These are phyloP conservation scores for Fragum whitleyi DNA, from an alignment of 2,888 invertebrate genomes.

Conservation along the genomic window DNA sequence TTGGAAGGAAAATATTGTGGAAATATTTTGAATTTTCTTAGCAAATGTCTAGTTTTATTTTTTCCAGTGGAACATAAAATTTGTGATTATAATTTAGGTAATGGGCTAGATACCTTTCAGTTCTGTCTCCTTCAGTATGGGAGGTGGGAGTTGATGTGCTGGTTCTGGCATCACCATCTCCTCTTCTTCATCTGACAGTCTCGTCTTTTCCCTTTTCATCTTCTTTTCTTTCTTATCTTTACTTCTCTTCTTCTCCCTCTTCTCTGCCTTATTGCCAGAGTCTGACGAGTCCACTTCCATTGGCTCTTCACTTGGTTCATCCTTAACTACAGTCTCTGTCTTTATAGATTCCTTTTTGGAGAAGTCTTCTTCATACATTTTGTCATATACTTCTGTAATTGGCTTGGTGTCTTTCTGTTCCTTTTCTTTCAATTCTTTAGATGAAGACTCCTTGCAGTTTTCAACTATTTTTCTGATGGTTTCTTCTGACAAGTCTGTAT, in stretches of 20 bases:
- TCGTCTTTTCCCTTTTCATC: slow-evolving; percentile 43
- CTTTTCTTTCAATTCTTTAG: slow-evolving; percentile 6
- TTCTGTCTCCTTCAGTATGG: slow-evolving; percentile 61
- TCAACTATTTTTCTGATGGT: slow-evolving; percentile 56
- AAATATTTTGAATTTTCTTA: no score
- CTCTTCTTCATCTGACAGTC: slow-evolving; percentile 43
- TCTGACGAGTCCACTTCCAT: slow-evolving; percentile 17
- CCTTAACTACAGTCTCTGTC: slow-evolving; percentile 42
- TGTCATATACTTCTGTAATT: slow-evolving; percentile 49
- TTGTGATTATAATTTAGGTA: no score
- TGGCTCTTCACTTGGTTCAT: not conserved
- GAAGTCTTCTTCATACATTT: slow-evolving; percentile 40
- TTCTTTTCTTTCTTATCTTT: slow-evolving; percentile 53
- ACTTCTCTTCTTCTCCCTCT: slow-evolving; percentile 53
- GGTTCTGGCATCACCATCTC: slow-evolving; percentile 66
- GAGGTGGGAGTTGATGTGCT: slow-evolving; percentile 34
- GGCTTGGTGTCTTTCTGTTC: slow-evolving; percentile 44
- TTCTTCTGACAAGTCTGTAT: slow-evolving; percentile 53
- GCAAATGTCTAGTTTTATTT: no score
- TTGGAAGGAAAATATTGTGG: no score
- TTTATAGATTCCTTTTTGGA: not conserved
- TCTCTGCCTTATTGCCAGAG: slow-evolving; percentile 66
- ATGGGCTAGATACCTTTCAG: slow-evolving; percentile 51
- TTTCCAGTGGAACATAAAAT: no score
- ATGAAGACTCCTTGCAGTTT: slow-evolving; percentile 50